Evolutionary conservation across 2,797 vertebrate genomes (phyloP).

Genomic region (Gymnopithys bicolor): DNA sequence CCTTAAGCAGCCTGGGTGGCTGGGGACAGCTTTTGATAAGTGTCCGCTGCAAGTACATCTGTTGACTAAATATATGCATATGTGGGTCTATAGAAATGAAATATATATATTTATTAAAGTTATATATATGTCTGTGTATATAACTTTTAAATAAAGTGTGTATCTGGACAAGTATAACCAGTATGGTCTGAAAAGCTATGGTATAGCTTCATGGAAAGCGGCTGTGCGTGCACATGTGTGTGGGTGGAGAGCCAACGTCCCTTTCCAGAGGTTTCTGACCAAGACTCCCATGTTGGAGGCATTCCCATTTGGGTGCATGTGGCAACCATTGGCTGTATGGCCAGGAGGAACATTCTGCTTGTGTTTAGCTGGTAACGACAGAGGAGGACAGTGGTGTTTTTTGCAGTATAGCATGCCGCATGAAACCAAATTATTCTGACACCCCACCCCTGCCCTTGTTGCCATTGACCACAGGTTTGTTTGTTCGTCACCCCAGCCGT

Average conservation of each 20-base stretch:
- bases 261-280: background rate
- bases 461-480: background rate
- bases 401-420: rapidly evolving
- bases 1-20: background rate
- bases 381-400: background rate
- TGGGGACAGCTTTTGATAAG: background rate
- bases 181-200: background rate
- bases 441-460: background rate
- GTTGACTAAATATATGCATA: background rate
- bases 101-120: background rate
- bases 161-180: background rate
- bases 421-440: rapidly evolving
- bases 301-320: rapidly evolving
- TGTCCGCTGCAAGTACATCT: background rate
- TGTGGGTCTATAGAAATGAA: background rate
- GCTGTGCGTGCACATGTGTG: rapidly evolving
- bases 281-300: rapidly evolving
- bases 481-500: background rate
- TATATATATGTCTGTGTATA: rapidly evolving
- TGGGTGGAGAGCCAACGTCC: background rate
- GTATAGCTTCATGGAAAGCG: rapidly evolving
- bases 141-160: background rate
- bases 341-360: background rate
- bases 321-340: rapidly evolving
- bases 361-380: background rate